A percentile compares a stretch with the other conserved stretches of the same genome.
Evolutionary conservation across 1,140 invertebrate species (phyloP).

Genomic region (Leptonema lineaticorne): DNA sequence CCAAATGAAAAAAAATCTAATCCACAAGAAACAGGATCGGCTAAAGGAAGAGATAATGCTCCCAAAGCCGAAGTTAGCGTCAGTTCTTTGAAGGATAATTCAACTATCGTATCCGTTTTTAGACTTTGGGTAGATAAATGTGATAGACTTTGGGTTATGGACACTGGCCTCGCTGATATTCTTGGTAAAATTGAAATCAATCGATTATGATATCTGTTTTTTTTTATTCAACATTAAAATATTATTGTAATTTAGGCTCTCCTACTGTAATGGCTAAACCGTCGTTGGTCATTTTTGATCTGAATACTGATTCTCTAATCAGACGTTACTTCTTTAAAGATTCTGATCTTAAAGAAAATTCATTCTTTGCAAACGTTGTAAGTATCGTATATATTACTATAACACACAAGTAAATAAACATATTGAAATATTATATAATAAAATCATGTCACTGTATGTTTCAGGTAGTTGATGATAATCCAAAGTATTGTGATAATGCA

Average conservation of each 20-base stretch:
- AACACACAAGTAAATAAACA: not conserved
- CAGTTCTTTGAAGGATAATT: constrained; percentile 54
- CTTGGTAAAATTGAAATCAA: constrained; percentile 52
- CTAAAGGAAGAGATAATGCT: constrained; percentile 47
- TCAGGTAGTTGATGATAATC: constrained; percentile 65
- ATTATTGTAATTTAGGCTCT: constrained; percentile 44
- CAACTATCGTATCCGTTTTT: constrained; percentile 66
- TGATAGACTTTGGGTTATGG: constrained; percentile 74
- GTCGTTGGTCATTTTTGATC: constrained; percentile 69
- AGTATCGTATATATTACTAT: constrained; percentile 42
- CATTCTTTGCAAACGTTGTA: constrained; percentile 72
- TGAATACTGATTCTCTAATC: constrained; percentile 69
- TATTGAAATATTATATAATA: not conserved
- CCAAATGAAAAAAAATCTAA: constrained; percentile 47
- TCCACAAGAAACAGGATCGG: constrained; percentile 30
- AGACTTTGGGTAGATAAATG: constrained; percentile 67
- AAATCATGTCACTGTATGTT: constrained; percentile 4
- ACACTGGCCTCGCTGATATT: constrained; percentile 73
- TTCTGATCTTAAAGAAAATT: constrained; percentile 65
- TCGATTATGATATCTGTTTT: not conserved
- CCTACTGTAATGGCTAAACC: constrained; percentile 63
- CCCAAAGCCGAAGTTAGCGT: constrained; percentile 44
- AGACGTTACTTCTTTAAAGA: constrained; percentile 66
- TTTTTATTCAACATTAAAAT: not conserved
- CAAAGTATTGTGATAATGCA: constrained; percentile 69